Conservation (phyloP, 2,888 invertebrate species). For the Hypsopygia costalis region DNA sequence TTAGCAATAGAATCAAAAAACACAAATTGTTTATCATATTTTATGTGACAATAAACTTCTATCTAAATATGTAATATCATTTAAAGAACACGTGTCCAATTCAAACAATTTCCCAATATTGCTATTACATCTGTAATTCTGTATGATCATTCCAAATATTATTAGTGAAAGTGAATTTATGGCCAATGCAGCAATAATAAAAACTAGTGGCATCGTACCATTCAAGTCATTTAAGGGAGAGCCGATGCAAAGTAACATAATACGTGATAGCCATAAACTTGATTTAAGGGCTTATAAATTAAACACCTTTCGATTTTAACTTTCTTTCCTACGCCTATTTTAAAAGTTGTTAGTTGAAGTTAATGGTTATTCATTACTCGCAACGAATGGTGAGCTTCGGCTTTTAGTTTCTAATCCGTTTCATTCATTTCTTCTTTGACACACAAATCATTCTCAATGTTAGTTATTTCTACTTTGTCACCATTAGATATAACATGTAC, state of each 20-base stretch:
- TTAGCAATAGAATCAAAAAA: no score
- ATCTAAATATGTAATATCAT: background rate
- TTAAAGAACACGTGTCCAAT: constrained; percentile 7
- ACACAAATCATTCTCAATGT: no score
- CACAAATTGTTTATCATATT: no score
- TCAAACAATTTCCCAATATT: constrained; percentile 5
- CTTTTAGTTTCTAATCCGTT: constrained; percentile 13
- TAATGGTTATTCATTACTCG: constrained; percentile 31
- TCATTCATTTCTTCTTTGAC: background rate
- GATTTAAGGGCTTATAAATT: constrained; percentile 64
- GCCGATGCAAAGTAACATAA: constrained; percentile 18
- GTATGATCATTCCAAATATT: constrained; percentile 24
- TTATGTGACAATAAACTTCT: no score
- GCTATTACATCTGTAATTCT: constrained; percentile 20
- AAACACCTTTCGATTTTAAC: constrained; percentile 49
- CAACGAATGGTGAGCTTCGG: constrained; percentile 11
- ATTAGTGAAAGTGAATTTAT: constrained; percentile 55
- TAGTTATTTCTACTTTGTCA: no score
- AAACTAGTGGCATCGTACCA: constrained; percentile 33
- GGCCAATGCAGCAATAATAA: constrained; percentile 31
- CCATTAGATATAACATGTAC: no score
- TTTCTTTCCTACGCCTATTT: constrained; percentile 51
- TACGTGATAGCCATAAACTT: constrained; percentile 44
- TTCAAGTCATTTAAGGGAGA: constrained; percentile 42
- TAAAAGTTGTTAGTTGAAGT: constrained; percentile 38